A percentile compares a stretch with the other conserved stretches of the same genome.
phyloP scores from a whole-genome alignment of 1,140 invertebrate genomes.

The Lerema accius region DNA sequence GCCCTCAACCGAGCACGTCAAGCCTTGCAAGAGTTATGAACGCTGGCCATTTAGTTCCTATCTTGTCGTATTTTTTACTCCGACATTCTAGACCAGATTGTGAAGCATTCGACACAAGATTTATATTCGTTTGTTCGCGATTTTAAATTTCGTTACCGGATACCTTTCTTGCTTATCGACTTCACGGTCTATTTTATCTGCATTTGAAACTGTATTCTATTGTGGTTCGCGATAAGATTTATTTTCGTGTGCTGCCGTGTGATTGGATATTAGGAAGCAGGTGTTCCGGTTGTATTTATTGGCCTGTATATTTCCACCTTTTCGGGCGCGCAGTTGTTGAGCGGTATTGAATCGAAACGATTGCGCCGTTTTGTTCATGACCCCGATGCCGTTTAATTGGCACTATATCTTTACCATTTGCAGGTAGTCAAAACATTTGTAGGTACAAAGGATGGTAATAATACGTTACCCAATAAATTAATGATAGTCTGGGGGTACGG shows the following conservation, averaged over 20 bases:
- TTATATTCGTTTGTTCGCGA: conserved; percentile 11
- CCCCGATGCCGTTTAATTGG: conserved; percentile 11
- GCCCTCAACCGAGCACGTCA: conserved; percentile 23
- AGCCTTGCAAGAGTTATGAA: conserved; percentile 29
- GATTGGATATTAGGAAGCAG: conserved; percentile 41
- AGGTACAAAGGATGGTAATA: too few relatives aligned
- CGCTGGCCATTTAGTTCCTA: conserved; percentile 27
- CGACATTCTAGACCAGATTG: neutral
- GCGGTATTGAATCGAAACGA: conserved; percentile 26
- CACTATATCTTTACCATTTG: neutral
- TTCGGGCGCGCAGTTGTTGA: conserved; percentile 33
- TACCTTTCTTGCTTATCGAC: conserved; percentile 14
- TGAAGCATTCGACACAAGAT: conserved; percentile 1
- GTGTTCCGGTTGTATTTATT: conserved; percentile 47
- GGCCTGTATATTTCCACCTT: conserved; percentile 48
- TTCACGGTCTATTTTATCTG: conserved; percentile 1
- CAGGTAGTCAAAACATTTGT: neutral
- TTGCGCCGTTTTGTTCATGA: conserved; percentile 16
- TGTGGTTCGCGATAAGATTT: conserved; percentile 29
- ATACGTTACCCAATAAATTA: too few relatives aligned
- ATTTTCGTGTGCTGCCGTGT: conserved; percentile 34
- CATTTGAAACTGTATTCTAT: conserved; percentile 12
- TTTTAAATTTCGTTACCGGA: conserved; percentile 19
- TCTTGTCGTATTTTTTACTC: conserved; percentile 25
- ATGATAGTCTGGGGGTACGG: too few relatives aligned